Evolutionary conservation across 30 jellyfish, hydroid and myxozoan genomes (phyloP).

Genomic region (Rhopilema esculentum): DNA sequence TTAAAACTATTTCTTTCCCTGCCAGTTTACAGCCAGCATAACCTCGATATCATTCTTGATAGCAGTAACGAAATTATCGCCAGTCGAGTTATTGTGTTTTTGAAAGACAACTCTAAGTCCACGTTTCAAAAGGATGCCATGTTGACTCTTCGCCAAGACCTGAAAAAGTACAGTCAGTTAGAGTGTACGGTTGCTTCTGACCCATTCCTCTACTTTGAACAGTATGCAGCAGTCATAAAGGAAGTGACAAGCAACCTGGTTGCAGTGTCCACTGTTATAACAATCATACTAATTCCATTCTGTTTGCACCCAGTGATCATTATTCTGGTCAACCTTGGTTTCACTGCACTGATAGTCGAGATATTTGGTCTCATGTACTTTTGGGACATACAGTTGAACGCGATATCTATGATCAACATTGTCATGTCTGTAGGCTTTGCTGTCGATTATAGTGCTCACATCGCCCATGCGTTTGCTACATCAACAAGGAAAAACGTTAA

Average conservation of each 20-base stretch:
- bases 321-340: slow-evolving; percentile 68
- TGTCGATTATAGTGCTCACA: slow-evolving; percentile 96
- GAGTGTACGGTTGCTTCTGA: slow-evolving; percentile 43
- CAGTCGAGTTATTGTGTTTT: slow-evolving; percentile 71
- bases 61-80: slow-evolving; percentile 60
- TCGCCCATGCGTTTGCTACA: slow-evolving; percentile 91
- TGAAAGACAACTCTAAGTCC: slow-evolving; percentile 71
- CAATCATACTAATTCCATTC: slow-evolving; percentile 79
- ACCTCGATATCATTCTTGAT: slow-evolving; percentile 55
- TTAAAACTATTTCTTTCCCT: slow-evolving; percentile 4
- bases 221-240: slow-evolving; percentile 72
- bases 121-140: slow-evolving; percentile 76
- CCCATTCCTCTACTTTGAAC: slow-evolving; percentile 86
- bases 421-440: slow-evolving; percentile 97
- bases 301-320: slow-evolving; percentile 81
- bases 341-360: slow-evolving; percentile 72
- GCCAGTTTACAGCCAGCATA: slow-evolving; percentile 60
- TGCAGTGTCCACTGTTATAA: slow-evolving; percentile 67
- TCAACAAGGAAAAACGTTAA: slow-evolving; percentile 73
- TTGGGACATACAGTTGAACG: slow-evolving; percentile 89
- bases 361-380: slow-evolving; percentile 88
- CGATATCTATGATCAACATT: slow-evolving; percentile 88
- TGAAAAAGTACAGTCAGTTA: slow-evolving; percentile 19
- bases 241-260: slow-evolving; percentile 73
- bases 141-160: slow-evolving; percentile 75